Evolutionary conservation across 2,113 vertebrate species (phyloP).

Genomic region (Callocephalon fimbriatum): DNA sequence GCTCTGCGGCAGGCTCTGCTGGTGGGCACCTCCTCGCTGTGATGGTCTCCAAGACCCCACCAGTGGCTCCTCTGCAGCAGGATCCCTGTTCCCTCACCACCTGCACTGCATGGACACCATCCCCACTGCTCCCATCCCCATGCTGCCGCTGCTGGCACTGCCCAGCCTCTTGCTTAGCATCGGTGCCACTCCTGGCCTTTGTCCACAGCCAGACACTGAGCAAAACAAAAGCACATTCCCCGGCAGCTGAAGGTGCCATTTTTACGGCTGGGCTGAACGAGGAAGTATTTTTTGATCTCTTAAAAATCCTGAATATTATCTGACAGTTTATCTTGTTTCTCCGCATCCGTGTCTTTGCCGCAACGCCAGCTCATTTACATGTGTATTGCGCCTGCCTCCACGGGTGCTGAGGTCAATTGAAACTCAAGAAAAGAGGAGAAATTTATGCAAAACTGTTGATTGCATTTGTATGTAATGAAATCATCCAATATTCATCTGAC

Average conservation of each 20-base stretch:
- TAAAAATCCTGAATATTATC: slow-evolving; percentile 63
- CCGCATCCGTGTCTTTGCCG: slow-evolving; percentile 70
- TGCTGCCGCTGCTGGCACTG: rapidly evolving
- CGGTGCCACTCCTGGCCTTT: neutral
- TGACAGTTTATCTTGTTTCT: slow-evolving; percentile 69
- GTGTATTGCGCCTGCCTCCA: slow-evolving; percentile 85
- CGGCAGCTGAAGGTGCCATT: slow-evolving; percentile 65
- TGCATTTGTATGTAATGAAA: slow-evolving; percentile 91
- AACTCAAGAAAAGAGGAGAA: slow-evolving; percentile 87
- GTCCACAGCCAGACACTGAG: neutral
- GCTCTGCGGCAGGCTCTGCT: neutral
- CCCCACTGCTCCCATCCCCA: rapidly evolving
- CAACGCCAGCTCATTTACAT: slow-evolving; percentile 85
- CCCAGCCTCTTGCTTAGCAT: neutral
- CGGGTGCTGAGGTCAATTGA: slow-evolving; percentile 88
- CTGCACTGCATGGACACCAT: neutral
- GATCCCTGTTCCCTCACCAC: neutral
- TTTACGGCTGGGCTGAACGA: slow-evolving; percentile 14
- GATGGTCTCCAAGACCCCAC: neutral
- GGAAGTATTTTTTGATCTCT: slow-evolving; percentile 65
- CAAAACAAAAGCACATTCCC: slow-evolving; percentile 39
- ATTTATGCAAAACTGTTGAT: slow-evolving; percentile 92
- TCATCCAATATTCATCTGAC: slow-evolving; percentile 91
- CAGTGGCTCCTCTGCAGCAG: neutral
- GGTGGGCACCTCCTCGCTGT: rapidly evolving